These are phyloP conservation scores for Glaucopsyche alexis DNA, from an alignment of 2,888 invertebrate genomes.

Conservation along the genomic window DNA sequence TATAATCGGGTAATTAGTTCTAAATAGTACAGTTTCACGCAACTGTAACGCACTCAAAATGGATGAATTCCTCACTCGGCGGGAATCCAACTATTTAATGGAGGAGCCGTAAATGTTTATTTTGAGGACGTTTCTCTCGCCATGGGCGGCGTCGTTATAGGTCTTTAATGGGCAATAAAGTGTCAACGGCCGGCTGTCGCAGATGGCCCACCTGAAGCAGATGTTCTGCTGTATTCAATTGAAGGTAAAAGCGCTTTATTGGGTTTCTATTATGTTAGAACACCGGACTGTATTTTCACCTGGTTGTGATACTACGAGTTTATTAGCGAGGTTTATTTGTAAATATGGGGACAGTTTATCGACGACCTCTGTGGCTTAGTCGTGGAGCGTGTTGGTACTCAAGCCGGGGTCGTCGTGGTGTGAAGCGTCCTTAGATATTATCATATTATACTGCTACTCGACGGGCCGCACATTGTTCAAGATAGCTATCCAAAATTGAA, in stretches of 20 bases:
- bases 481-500: too few relatives aligned
- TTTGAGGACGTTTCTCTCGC: conserved; percentile 63
- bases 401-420: too few relatives aligned
- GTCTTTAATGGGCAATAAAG: conserved; percentile 75
- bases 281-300: background rate
- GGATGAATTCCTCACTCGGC: conserved; percentile 48
- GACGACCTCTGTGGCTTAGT: too few relatives aligned
- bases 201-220: conserved; percentile 63
- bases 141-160: conserved; percentile 69
- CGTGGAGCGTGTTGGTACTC: too few relatives aligned
- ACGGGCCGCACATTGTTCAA: too few relatives aligned
- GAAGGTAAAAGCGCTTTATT: conserved; percentile 20
- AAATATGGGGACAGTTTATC: too few relatives aligned
- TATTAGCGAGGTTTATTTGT: background rate
- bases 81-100: conserved; percentile 74
- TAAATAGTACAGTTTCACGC: background rate
- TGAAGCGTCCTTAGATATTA: too few relatives aligned
- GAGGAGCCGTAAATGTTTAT: conserved; percentile 74
- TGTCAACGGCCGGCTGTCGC: conserved; percentile 63
- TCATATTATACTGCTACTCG: too few relatives aligned
- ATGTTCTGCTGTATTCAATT: conserved; percentile 25
- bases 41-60: background rate
- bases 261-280: conserved; percentile 17
- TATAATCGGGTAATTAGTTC: background rate
- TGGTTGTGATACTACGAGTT: background rate